Percentiles rank a stretch among this genome's conserved stretches.
Evolutionary conservation across 2,888 invertebrate species (phyloP).

Genomic region (Eucriotettix oculatus): DNA sequence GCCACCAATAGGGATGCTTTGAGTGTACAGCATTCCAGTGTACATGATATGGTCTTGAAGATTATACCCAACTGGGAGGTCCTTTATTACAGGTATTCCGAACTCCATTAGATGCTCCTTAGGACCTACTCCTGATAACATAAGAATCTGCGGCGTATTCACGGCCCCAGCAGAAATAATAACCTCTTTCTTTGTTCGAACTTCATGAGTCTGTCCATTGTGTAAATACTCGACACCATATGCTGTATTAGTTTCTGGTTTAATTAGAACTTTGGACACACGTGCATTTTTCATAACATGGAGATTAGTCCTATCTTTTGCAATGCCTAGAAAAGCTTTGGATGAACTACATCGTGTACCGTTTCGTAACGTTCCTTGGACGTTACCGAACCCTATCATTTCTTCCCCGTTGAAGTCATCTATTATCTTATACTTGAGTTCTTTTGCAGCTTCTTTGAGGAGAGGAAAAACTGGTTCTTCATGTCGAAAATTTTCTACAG

Average conservation of each 20-base stretch:
- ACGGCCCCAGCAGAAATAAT: slow-evolving; percentile 1
- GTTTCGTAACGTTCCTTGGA: neutral
- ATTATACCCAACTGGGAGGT: slow-evolving; percentile 4
- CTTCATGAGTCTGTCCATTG: slow-evolving; percentile 6
- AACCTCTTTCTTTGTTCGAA: slow-evolving; percentile 3
- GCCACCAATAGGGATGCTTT: too few relatives aligned
- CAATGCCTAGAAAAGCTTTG: neutral
- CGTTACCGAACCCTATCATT: neutral
- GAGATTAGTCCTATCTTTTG: neutral
- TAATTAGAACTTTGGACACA: slow-evolving; percentile 32
- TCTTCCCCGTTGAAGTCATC: neutral
- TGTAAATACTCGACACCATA: slow-evolving; percentile 27
- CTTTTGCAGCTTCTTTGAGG: neutral
- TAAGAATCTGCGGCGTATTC: slow-evolving; percentile 5
- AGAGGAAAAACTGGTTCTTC: neutral
- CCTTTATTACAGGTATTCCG: slow-evolving; percentile 1
- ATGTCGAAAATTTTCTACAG: too few relatives aligned
- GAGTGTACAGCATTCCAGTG: neutral
- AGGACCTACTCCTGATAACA: slow-evolving; percentile 7
- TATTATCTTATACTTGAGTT: neutral
- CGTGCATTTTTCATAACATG: slow-evolving; percentile 25
- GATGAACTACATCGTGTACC: neutral
- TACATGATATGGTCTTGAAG: neutral
- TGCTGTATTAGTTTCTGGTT: slow-evolving; percentile 26
- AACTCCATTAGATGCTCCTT: slow-evolving; percentile 1